Base-by-base conservation (phyloP, 2,797 vertebrate genomes). In the Labeo calbasu region DNA sequence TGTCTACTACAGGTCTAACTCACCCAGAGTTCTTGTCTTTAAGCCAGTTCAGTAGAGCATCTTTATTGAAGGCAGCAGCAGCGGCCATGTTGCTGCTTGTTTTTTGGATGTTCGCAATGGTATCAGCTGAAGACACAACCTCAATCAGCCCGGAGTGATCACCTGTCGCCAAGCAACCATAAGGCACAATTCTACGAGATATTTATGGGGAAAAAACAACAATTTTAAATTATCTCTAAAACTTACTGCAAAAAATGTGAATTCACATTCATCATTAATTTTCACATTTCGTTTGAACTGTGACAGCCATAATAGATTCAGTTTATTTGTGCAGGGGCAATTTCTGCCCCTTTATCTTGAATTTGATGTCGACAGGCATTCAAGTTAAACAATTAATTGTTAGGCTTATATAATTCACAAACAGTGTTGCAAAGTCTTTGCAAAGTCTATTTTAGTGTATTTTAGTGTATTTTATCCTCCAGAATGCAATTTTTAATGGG, bases 101-200 rank as follows among this genome's bases (percentile, higher is more conserved):
- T 88, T 99, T 94, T 92, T 99, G 98, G 91, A 99, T 99, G 94
- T 99, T 99, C 78, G 98, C 98, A 75, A 99, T 99, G 2, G 98
- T 99, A 88, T 99, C 98, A 32, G 98, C 96, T 0, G 96, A 95
- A 15, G 97, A 97, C 63, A 99, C 98, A 0, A 99, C 97, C 92
- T 99, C 98, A 25, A 99, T 99, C 88, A 99, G 94, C 85, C 98
- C 98, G 12, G 98, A 94, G 55, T 96, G 96, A 90, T 99, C 98
- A 55, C 98, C 98, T n/a, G 98, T 99, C 6, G 98, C 98, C 89
- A 99, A 91, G 88, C 98, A 99, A 84, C 97, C 97, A n/a, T 99
- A 99, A 0, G 98, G 98, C 83, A 99, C 93, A 85, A 99, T 96
- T 92, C 98, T 99, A 91, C 69, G 89, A 82, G 57, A 40, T 1